Percentiles rank a stretch among this genome's conserved stretches.
phyloP scores from a whole-genome alignment of 2,888 invertebrate species.

The Heliconius cydno region DNA sequence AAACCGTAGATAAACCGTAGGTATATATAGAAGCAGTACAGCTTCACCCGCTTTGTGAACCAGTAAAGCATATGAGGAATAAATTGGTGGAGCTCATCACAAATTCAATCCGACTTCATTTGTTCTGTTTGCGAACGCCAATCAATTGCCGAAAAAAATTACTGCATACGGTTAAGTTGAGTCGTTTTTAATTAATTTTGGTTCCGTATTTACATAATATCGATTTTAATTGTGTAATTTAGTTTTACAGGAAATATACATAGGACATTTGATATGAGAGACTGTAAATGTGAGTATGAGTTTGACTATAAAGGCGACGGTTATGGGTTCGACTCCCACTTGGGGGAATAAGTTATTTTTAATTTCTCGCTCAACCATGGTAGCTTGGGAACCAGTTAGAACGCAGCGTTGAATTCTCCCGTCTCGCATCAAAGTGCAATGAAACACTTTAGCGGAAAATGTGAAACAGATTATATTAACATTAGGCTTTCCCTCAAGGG shows the following conservation, averaged over 20 bases:
- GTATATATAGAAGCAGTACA: neutral
- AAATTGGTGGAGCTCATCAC: constrained; percentile 76
- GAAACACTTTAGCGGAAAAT: no score
- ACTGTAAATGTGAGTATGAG: no score
- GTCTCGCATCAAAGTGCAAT: no score
- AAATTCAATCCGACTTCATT: constrained; percentile 76
- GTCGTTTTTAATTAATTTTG: constrained; percentile 23
- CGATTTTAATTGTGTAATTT: neutral
- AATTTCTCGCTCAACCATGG: no score
- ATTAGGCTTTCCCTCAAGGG: neutral
- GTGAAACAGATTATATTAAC: neutral
- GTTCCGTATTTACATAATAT: constrained; percentile 51
- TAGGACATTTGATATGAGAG: no score
- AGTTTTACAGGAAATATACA: no score
- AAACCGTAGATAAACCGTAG: neutral
- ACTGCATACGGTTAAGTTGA: constrained; percentile 46
- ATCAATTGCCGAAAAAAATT: constrained; percentile 77
- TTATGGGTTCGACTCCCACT: no score
- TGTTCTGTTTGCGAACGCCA: constrained; percentile 74
- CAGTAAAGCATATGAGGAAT: constrained; percentile 49
- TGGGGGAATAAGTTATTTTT: no score
- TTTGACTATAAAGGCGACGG: no score
- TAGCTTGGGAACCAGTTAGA: no score
- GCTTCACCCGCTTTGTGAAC: constrained; percentile 30
- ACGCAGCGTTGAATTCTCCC: no score